Base-by-base conservation (phyloP, 2,888 invertebrate genomes). In the Pherbina coryleti region DNA sequence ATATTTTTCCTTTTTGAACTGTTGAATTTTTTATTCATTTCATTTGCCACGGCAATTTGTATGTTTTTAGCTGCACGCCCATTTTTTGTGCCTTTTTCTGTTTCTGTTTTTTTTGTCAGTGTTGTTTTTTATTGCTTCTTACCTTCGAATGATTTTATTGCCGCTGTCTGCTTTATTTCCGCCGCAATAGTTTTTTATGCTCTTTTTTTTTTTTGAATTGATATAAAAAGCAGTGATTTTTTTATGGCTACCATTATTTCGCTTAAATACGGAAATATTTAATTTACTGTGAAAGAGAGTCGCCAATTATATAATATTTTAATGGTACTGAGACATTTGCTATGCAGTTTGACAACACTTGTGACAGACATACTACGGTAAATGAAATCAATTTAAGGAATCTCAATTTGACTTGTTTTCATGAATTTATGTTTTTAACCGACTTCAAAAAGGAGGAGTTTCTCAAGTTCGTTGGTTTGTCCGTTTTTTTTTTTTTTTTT, bases 11-110 rank as follows among this genome's bases (percentile, higher is more conserved):
- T 14, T 53, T 55, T 31, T 25, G 44, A 25, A 60, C 70, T 76
- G 57, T 62, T 76, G 76, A 71, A 76, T 76, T 76, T 76, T 76
- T 76, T 76, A 76, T 76, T 62, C 71, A 71, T 76, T 76, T 71
- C 71, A 71, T 76, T 76, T 71, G 76, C 76, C 53, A 71, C 64
- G 76, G 71, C 76, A 76, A 76, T 76, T 76, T 76, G 71, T 71
- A 71, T 44, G 70, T 70, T 76, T 76, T 76, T 62, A 70, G 70
- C 62, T 70, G 76, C 70, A 76, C 62, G 70, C 76, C 76, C 51
- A 57, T 49, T 60, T 28, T 28, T 57, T 25, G 22, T 66, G 31
- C 66, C 37, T 19, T 25, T 64, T 25, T 3, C 19, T 19, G 17
- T 28, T 28, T 17, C 9, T 62, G 28, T 25, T 51, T 7, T 31